These are phyloP conservation scores for Zelostemma sp. DNA, from an alignment of 1,140 invertebrate species.

Conservation along the genomic window DNA sequence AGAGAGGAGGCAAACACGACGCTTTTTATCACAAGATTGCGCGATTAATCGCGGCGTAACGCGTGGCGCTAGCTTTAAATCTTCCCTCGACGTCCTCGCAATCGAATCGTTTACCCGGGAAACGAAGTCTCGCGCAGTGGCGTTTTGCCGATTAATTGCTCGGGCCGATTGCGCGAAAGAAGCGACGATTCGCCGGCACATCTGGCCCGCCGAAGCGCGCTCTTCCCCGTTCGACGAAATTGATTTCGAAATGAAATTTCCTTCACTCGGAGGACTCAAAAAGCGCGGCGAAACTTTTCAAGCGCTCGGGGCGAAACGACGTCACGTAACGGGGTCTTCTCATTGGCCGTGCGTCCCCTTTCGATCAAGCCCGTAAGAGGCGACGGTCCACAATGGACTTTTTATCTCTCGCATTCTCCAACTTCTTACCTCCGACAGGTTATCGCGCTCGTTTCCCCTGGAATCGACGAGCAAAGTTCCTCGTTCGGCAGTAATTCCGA, in stretches of 20 bases:
- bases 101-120: neutral
- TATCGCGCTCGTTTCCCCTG: neutral
- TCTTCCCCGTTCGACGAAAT: neutral
- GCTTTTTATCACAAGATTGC: conserved; percentile 1
- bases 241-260: no score
- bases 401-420: conserved; percentile 1
- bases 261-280: no score
- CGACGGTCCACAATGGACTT: neutral
- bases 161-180: neutral
- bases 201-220: neutral
- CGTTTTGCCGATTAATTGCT: conserved; percentile 3
- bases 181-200: neutral
- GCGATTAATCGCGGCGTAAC: conserved; percentile 2
- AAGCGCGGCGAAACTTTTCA: no score
- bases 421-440: conserved; percentile 4
- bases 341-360: no score
- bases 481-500: neutral
- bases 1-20: neutral
- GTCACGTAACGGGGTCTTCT: no score
- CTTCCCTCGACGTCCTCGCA: neutral
- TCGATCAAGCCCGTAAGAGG: neutral
- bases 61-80: neutral
- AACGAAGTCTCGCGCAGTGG: neutral
- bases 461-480: neutral
- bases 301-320: no score